phyloP scores from a whole-genome alignment of 2,797 vertebrate species.

The Luscinia megarhynchos region DNA sequence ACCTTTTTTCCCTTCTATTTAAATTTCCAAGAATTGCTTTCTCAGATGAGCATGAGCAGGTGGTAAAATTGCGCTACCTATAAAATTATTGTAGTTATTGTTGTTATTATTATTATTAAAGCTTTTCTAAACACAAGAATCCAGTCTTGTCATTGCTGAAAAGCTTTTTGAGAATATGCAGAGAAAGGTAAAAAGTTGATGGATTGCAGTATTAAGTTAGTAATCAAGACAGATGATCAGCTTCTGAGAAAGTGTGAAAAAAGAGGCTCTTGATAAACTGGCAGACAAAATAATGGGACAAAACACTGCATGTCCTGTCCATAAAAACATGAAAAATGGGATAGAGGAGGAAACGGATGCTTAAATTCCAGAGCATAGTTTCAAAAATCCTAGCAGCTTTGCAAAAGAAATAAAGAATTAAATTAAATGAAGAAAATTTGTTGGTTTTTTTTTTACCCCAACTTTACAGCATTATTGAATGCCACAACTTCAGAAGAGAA shows the following conservation, averaged over 20 bases:
- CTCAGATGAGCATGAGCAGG: background rate
- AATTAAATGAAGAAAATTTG: background rate
- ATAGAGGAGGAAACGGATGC: background rate
- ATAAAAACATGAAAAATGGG: background rate
- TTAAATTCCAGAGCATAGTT: background rate
- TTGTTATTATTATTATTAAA: background rate
- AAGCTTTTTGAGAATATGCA: background rate
- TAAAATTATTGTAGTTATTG: background rate
- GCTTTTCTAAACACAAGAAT: background rate
- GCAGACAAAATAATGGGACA: background rate
- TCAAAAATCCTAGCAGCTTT: background rate
- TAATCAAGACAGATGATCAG: background rate
- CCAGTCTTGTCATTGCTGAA: background rate
- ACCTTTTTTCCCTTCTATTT: background rate
- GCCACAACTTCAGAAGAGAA: background rate
- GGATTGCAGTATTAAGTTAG: background rate
- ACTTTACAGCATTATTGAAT: background rate
- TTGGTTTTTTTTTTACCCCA: rapidly evolving
- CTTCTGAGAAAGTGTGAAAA: background rate
- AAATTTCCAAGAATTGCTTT: background rate
- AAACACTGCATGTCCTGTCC: background rate
- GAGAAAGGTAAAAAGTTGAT: background rate
- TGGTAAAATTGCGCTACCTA: background rate
- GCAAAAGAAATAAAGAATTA: background rate
- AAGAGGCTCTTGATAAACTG: background rate